Evolutionary conservation across 2,113 vertebrate genomes (phyloP), one percentile per base, ranked within the genome.

Genomic region (Siphamia tubifer): DNA sequence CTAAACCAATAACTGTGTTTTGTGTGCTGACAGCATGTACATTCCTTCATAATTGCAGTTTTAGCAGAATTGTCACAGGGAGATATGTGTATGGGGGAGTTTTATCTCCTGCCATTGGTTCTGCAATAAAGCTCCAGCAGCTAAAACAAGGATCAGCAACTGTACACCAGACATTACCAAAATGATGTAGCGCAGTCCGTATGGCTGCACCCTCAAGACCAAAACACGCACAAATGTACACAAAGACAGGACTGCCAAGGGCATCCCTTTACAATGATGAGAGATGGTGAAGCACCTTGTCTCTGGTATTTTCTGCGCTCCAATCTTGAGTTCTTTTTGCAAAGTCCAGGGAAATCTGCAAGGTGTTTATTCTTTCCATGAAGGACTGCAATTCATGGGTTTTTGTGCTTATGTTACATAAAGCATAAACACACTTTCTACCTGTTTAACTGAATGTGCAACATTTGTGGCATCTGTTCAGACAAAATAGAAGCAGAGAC

Each of bases 1-100:
- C 70, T 81, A 88, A 92, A 89, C 77, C 85, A 84, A 78, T 68
- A 81, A 84, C 60, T 63, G 61, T 57, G 64, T 82, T 90, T 91
- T 83, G 77, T 89, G 74, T 23, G 56, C 54, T 74, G 73, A 56
- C 74, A 66, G 76, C 65, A 65, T 88, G 83, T 84, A 68, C 72
- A 67, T 76, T 78, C 69, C 55, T 62, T 73, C 76, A 76, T 89
- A 84, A 91, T 77, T 70, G 60, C 39, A 53, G 54, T 77, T 85
- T 84, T 69, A 84, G 84, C 74, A 23, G 40, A 35, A 11, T 77
- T 78, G 75, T 66, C 72, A 74, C 61, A 70, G 68, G 45, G 49
- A 81, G 77, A 81, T 72, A 70, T 54, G 74, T 74, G 76, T 49
- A 70, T 71, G 56, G 60, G 54, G 47, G 56, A 65, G 73, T 72